Conservation (phyloP, 2,888 invertebrate genomes). For the Saturnia japonica region DNA sequence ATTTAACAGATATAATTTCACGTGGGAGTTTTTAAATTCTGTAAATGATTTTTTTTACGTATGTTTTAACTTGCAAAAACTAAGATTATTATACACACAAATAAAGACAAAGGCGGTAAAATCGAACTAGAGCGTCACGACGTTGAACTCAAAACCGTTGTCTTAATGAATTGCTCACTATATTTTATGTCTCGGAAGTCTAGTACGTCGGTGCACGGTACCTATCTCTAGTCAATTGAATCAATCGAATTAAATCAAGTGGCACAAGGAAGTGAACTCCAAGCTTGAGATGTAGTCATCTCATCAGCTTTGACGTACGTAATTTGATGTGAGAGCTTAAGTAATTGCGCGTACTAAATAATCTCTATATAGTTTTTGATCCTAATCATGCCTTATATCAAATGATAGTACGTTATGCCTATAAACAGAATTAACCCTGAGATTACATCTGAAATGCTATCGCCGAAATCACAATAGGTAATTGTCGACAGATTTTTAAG, state of each 20-base stretch:
- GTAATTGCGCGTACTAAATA: not conserved
- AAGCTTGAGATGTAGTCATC: not conserved
- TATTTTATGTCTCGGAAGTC: not conserved
- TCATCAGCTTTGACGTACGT: too few relatives aligned
- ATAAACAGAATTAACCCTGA: too few relatives aligned
- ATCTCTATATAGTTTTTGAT: too few relatives aligned
- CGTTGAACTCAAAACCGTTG: not conserved
- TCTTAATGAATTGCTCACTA: not conserved
- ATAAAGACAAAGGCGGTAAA: not conserved
- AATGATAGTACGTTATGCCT: too few relatives aligned
- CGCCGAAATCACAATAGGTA: too few relatives aligned
- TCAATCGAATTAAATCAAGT: constrained; percentile 16
- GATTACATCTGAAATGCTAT: too few relatives aligned
- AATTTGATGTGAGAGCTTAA: not conserved
- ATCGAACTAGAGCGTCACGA: not conserved
- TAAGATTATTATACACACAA: not conserved
- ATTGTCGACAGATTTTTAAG: too few relatives aligned
- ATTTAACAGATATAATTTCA: not conserved
- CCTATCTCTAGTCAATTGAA: constrained; percentile 12
- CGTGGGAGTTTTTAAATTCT: not conserved
- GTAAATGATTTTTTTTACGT: not conserved
- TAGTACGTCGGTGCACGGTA: not conserved
- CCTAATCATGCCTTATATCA: too few relatives aligned
- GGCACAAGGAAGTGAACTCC: not conserved
- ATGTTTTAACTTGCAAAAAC: too few relatives aligned